A percentile compares a stretch with the other conserved stretches of the same genome.
phyloP scores from a whole-genome alignment of 2,797 vertebrate genomes.

The Lophius americanus region DNA sequence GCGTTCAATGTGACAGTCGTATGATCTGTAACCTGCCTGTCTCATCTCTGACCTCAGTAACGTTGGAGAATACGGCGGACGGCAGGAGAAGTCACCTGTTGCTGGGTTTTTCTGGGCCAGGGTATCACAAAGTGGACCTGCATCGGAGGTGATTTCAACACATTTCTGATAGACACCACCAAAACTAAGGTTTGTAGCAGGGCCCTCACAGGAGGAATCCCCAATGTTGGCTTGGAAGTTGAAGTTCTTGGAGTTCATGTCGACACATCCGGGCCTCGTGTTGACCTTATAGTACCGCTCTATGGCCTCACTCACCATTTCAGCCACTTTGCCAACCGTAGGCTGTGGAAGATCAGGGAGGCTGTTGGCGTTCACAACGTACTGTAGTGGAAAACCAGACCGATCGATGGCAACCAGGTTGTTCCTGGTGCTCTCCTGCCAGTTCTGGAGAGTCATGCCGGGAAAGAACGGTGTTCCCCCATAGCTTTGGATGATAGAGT shows the following conservation, averaged over 20 bases:
- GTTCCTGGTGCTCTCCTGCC: constrained; percentile 88
- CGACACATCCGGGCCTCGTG: constrained; percentile 85
- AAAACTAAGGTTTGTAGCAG: constrained; percentile 87
- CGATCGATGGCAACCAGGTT: constrained; percentile 91
- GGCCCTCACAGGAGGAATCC: constrained; percentile 85
- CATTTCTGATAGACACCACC: constrained; percentile 89
- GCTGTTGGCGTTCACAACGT: constrained; percentile 80
- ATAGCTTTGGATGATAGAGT: constrained; percentile 85
- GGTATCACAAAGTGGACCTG: constrained; percentile 71
- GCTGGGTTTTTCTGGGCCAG: constrained; percentile 86
- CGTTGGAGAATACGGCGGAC: constrained; percentile 67
- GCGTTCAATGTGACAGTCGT: constrained; percentile 75
- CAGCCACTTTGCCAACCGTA: constrained; percentile 80
- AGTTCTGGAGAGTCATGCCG: constrained; percentile 89
- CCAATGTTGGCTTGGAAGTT: constrained; percentile 91
- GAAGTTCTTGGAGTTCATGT: constrained; percentile 84
- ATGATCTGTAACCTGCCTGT: constrained; percentile 82
- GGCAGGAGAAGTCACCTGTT: constrained; percentile 85
- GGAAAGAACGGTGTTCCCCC: constrained; percentile 87
- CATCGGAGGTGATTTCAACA: constrained; percentile 41
- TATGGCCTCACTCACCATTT: constrained; percentile 76
- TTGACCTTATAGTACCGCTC: constrained; percentile 87
- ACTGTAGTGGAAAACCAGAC: constrained; percentile 83
- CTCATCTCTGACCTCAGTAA: constrained; percentile 79
- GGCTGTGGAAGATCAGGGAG: constrained; percentile 86